Conservation (phyloP, 2,888 invertebrate genomes). For the Meloe dianella region DNA sequence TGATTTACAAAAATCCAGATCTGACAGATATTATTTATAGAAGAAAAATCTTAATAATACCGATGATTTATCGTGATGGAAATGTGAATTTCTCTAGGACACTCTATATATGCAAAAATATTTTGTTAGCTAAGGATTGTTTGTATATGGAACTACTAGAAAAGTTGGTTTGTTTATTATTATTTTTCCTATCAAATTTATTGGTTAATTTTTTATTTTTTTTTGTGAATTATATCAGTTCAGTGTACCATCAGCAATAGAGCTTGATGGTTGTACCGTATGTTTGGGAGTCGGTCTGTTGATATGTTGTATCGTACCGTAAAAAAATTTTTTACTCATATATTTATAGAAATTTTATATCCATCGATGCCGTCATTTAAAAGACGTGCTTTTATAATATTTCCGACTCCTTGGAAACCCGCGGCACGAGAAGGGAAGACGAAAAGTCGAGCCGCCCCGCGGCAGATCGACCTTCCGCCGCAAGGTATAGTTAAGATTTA, state of each 20-base stretch:
- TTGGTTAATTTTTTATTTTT: not conserved
- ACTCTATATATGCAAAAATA: slow-evolving; percentile 11
- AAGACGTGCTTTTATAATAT: slow-evolving; percentile 7
- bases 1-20: not conserved
- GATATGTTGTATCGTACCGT: slow-evolving; percentile 50
- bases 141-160: slow-evolving; percentile 3
- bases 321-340: not conserved
- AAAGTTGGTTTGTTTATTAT: not conserved
- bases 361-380: not conserved
- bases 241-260: slow-evolving; percentile 46
- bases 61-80: not conserved
- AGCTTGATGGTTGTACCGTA: slow-evolving; percentile 39
- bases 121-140: slow-evolving; percentile 7
- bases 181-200: slow-evolving; percentile 10
- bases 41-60: not conserved
- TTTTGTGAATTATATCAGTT: slow-evolving; percentile 50
- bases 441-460: slow-evolving; percentile 44
- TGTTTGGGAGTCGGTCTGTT: slow-evolving; percentile 44
- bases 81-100: not conserved
- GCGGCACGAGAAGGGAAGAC: slow-evolving; percentile 47
- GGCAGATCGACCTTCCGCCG: slow-evolving; percentile 46
- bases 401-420: slow-evolving; percentile 38
- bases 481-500: slow-evolving; percentile 35
- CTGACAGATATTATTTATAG: not conserved
- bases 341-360: slow-evolving; percentile 2